Evolutionary conservation across 1,140 invertebrate genomes (phyloP).

Genomic region (Euwallacea similis): DNA sequence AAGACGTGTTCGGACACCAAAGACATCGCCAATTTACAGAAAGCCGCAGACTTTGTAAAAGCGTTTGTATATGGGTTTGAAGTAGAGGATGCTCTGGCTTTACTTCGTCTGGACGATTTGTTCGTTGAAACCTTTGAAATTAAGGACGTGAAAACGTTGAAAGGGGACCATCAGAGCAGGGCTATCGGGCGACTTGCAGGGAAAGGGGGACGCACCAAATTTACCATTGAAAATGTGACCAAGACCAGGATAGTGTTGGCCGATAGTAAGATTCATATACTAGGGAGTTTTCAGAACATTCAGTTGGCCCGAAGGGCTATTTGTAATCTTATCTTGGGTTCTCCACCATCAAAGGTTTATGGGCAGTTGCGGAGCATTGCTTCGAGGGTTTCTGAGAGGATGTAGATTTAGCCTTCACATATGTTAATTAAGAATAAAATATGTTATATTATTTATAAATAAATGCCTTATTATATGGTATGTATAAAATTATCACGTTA

Average conservation of each 20-base stretch:
- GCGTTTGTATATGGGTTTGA: constrained; percentile 97
- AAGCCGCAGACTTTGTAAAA: constrained; percentile 97
- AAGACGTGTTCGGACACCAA: constrained; percentile 73
- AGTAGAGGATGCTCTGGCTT: constrained; percentile 93
- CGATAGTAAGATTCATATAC: constrained; percentile 94
- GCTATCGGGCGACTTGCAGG: constrained; percentile 96
- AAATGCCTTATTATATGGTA: neutral
- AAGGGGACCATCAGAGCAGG: constrained; percentile 93
- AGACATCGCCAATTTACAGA: constrained; percentile 91
- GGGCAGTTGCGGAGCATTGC: constrained; percentile 88
- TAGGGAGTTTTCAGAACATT: constrained; percentile 98
- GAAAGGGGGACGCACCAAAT: constrained; percentile 96
- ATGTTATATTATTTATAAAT: neutral
- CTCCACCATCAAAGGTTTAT: constrained; percentile 94
- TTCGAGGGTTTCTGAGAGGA: constrained; percentile 75
- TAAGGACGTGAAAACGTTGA: constrained; percentile 93
- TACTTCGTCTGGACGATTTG: constrained; percentile 94
- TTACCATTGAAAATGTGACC: constrained; percentile 98
- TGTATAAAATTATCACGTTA: neutral
- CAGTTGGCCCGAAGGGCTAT: constrained; percentile 93
- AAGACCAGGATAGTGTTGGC: constrained; percentile 98
- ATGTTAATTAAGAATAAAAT: neutral
- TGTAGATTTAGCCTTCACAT: constrained; percentile 59
- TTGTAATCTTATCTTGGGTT: constrained; percentile 96
- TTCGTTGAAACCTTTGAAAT: constrained; percentile 98